Base-by-base conservation (phyloP, 2,797 vertebrate species). In the Muscicapa comitata region DNA sequence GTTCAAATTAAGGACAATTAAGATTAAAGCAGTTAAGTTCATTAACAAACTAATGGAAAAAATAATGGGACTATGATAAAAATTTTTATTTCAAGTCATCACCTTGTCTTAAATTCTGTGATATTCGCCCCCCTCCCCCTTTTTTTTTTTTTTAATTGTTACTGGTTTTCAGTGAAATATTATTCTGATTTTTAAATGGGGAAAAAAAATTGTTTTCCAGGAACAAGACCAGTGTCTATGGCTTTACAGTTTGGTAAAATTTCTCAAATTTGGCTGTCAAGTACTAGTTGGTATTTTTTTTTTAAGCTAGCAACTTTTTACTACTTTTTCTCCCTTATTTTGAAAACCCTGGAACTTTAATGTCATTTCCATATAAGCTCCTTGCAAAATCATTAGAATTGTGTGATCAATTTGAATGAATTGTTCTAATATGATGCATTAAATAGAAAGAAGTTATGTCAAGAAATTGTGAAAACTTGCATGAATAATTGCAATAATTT, bases 401-500 rank as follows among this genome's bases (percentile, higher is more conserved):
- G 14, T 58, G 28, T 40, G 8, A 67, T 54, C 31, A 51, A 11
- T 83, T 91, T 78, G 25, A 83, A 61, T 38, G 7, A 65, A 86
- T 72, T 42, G 12, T 83, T 87, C 43, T 80, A 62, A 42, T 24
- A 45, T 17, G 61, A 68, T 50, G 18, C 43, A 92, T 48, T 54
- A 79, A 91, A 58, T 7, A 74, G 26, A 37, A 93, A 50, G 47
- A 87, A 85, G 21, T 48, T 86, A 33, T 2, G 24, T 50, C 79
- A 83, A 83, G 47, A 89, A 86, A 79, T 78, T 38, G 7, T 63
- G 55, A 94, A 95, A 90, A 95, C 33, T 83, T 86, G 40, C 43
- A 33, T 75, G 85, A 86, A 71, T 76, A 92, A 86, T 58, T 77
- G 68, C 61, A 91, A 57, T 87, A 43, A 10, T 74, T 86, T 93